Base-by-base conservation (phyloP, 1,140 invertebrate genomes). In the Drosophila punjabiensis region DNA sequence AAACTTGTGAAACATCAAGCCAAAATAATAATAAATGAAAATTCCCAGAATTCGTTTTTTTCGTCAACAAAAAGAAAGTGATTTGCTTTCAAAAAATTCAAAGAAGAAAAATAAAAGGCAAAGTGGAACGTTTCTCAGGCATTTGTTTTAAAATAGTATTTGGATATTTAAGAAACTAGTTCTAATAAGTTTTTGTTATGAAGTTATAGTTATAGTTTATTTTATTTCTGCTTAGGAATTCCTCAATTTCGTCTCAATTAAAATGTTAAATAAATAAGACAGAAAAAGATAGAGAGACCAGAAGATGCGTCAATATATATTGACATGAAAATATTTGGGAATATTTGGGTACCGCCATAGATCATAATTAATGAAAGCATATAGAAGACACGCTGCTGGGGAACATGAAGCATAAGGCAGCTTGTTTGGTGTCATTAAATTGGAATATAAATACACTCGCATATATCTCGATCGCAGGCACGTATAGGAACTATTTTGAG, bases 341-440 rank as follows among this genome's bases (percentile, higher is more conserved):
- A 66, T 61, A 66, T 62, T 50, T 45, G 18, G 55, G 24, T 14
- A 24, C 47, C 47, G 47, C 55, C 67, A 80, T 76, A 80, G 81
- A 84, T 80, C 81, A 84, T 84, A 84, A 84, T 84, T 84, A 84
- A 84, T 84, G 65, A 66, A 71, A 66, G 79, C 62, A 84, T 61
- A 28, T 20, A 50, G 37, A 41, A 70, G 50, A 73, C 70, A 61
- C 43, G 74, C 50, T n/a, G 45, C 48, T 8, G 16, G 14, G 9
- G 16, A 41, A 35, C 39, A 63, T 35, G 32, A 35, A 52, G 55
- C 66, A 59, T 43, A 50, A 41, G 43, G 30, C 60, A 39, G 59
- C 75, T 60, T 66, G 65, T 70, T 64, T 43, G 50, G 45, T 84
- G 81, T 84, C 81, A 84, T 84, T 80, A 84, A 84, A 84, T 81